A percentile compares a stretch with the other conserved stretches of the same genome.
Evolutionary conservation across 2,113 vertebrate genomes (phyloP).

Genomic region (Macrotus californicus): DNA sequence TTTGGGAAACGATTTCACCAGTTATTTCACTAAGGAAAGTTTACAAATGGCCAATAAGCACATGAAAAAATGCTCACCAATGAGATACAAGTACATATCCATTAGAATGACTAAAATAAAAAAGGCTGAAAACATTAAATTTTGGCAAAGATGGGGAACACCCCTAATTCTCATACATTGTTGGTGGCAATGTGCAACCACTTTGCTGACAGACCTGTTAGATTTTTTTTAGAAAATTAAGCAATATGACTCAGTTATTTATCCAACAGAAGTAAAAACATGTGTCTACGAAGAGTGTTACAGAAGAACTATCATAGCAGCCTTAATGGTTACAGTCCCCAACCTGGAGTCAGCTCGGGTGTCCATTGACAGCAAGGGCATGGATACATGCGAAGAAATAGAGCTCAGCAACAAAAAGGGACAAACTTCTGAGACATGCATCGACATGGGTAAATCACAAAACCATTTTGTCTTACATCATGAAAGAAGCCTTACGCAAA

Average conservation of each 20-base stretch:
- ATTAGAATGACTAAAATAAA: neutral
- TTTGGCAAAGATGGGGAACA: neutral
- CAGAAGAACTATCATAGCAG: neutral
- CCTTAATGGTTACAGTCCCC: neutral
- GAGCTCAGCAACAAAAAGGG: neutral
- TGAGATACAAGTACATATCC: neutral
- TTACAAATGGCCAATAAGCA: neutral
- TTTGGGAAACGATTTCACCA: neutral
- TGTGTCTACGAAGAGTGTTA: neutral
- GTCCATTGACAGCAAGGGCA: neutral
- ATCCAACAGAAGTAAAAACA: neutral
- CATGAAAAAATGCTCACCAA: neutral
- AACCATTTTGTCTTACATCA: neutral
- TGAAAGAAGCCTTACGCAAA: neutral
- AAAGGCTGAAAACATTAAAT: neutral
- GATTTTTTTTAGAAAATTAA: neutral
- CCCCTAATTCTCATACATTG: neutral
- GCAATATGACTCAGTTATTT: neutral
- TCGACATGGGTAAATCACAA: neutral
- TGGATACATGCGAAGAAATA: neutral
- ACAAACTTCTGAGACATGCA: neutral
- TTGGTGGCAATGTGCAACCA: no score
- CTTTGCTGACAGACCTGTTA: neutral
- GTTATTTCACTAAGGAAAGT: neutral
- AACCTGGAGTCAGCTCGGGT: neutral